Evolutionary conservation across 2,113 vertebrate species (phyloP), one percentile per base, ranked within the genome.

Genomic region (Bothrops jararaca): DNA sequence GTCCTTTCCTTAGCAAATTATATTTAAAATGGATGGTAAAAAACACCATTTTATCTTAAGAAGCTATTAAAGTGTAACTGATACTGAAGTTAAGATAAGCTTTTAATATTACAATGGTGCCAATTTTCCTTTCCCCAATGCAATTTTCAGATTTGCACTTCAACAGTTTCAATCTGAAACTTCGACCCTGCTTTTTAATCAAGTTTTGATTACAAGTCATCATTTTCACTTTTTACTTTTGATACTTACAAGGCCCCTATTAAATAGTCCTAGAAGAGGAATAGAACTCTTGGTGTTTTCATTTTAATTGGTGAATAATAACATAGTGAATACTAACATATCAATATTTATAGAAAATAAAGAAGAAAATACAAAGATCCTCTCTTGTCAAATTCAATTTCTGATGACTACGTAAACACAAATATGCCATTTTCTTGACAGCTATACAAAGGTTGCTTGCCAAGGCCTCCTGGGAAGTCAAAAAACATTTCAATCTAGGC

Each of bases 31-130:
- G 93, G 39, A 94, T 57, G 0, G 90, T 91, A 89, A 94, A 94
- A 92, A 94, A 95, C 80, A 91, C 0, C 8, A 92, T 54, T 95
- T 95, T 12, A 86, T 88, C 96, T 23, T 95, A 90, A 96, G 96
- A 96, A 91, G 58, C 0, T 0, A 89, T 92, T 80, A 89, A n/a
- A 80, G 91, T 87, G 90, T 58, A 87, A 89, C 94, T 9, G 42
- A 93, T 56, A 95, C 69, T 89, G 95, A 94, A 96, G 91, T 94
- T 52, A 39, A 92, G 95, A 52, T 1, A 89, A 88, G n/a, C 2
- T 96, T 95, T 95, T 92, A 95, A 91, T 94, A 34, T 88, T 89
- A n/a, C 34, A 80, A 92, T 64, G 20, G 64, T 8, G 23, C 80
- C 60, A 85, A 92, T 88, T 52, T 13, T 92, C 7, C 91, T 90